Base-by-base conservation (phyloP, 2,888 invertebrate species). In the Abrostola tripartita region DNA sequence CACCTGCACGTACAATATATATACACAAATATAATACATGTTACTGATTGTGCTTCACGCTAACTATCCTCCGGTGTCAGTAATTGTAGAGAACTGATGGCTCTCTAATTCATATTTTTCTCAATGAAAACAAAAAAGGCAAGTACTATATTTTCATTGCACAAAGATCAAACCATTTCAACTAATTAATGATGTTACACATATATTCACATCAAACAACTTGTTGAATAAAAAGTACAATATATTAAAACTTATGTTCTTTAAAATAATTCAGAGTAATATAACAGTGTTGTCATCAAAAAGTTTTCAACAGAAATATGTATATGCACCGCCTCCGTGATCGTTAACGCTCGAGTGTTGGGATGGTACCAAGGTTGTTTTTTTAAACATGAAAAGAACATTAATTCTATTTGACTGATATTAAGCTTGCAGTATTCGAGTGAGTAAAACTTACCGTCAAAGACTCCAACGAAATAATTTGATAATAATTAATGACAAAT, bases 251-350 rank as follows among this genome's bases (percentile, higher is more conserved):
- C 52, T 64, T 68, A 71, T 68, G 65, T 78, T 68, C 60, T 74
- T 67, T 49, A 62, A 65, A 64, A 64, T 66, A 60, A 72, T 78
- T 78, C 50, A 71, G 71, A 59, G 76, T 83, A 81, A 78, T 79
- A 81, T 74, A 81, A 76, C 74, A 72, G 24, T 72, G 47, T 47
- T 78, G 79, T 82, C 78, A 66, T 79, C 71, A 74, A 78, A 81
- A 79, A 70, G 69, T 62, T 82, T 82, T 67, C 69, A 73, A 79
- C 57, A 76, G 73, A 83, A n/a, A n/a, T n/a, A n/a, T 81, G 80
- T 82, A 84, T 76, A 80, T 74, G 76, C 79, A 73, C 65, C 82
- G 77, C 79, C 79, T 77, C 81, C 78, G 70, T 75, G 68, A 67
- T 85, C 80, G 79, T 82, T 81, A 81, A 81, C 69, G 66, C 56